These are phyloP conservation scores for Drosophila grimshawi DNA, from an alignment of 1,140 invertebrate genomes.

Conservation along the genomic window DNA sequence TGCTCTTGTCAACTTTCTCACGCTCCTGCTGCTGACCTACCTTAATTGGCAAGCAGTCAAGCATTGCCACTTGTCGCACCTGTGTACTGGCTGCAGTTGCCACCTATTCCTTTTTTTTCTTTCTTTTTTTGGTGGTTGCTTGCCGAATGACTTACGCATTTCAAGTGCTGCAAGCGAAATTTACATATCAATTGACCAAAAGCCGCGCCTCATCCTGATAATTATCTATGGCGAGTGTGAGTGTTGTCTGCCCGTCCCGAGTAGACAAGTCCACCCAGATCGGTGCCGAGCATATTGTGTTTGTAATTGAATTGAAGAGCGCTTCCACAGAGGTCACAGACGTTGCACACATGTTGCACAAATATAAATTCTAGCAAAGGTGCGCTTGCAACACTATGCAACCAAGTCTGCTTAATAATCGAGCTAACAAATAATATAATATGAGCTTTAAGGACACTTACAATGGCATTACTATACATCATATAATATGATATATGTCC, in stretches of 20 bases:
- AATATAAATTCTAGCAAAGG: neutral
- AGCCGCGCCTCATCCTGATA: conserved; percentile 70
- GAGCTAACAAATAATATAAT: neutral
- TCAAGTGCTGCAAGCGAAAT: conserved; percentile 63
- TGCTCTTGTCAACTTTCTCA: conserved; percentile 50
- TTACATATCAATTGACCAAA: conserved; percentile 74
- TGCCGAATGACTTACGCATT: conserved; percentile 68
- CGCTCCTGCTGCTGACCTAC: conserved; percentile 55
- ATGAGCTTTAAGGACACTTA: no score
- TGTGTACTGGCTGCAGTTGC: conserved; percentile 36
- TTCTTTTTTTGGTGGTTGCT: conserved; percentile 37
- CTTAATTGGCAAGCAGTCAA: conserved; percentile 68
- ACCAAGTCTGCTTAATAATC: conserved; percentile 21
- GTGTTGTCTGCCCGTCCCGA: neutral
- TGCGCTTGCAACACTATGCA: conserved; percentile 40
- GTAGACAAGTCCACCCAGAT: conserved; percentile 13
- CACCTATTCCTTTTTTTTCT: conserved; percentile 8
- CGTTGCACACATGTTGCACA: conserved; percentile 63
- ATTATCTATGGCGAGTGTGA: conserved; percentile 57
- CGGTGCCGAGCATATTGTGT: conserved; percentile 2
- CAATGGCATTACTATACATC: neutral
- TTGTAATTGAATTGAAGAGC: conserved; percentile 76
- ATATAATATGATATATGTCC: neutral
- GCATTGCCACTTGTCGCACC: conserved; percentile 66
- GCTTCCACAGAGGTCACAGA: conserved; percentile 72